Base-by-base conservation (phyloP, 2,113 vertebrate species). In the Platysternon megacephalum region DNA sequence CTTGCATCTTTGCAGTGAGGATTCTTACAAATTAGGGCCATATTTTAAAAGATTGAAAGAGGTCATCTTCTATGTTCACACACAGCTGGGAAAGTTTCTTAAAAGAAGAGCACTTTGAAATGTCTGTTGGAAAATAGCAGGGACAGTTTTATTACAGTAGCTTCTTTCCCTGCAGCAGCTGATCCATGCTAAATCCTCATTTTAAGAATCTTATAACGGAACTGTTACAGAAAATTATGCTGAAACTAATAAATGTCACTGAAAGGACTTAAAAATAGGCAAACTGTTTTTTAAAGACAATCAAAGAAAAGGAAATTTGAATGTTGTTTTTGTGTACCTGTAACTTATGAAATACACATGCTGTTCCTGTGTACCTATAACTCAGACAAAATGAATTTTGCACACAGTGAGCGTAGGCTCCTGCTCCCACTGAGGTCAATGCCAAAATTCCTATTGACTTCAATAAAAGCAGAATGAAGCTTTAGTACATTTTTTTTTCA, bases 61-160 rank as follows among this genome's bases (percentile, higher is more conserved):
- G 52, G 26, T 26, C 6, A 29, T 44, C 3, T 9, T 3, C 44
- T 2, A 0, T 4, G 49, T 6, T 19, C 21, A 22, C 52, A 0
- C 80, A 0, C 32, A 76, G 84, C 65, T 4, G 42, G 2, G 22
- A 26, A 29, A 28, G 26, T 39, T 68, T 55, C 52, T 4, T 48
- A 83, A 13, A 3, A 29, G 28, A 90, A 82, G 84, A 8, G 9
- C 74, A 2, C 29, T 35, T 65, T 8, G 2, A 10, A 92, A 28
- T 1, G 42, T 79, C 72, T 74, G n/a, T 11, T 9, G 89, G 49
- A 83, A 93, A 65, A 26, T 29, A 26, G 55, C 92, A 16, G 82
- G 83, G 53, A 84, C 82, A 42, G 11, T 46, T 68, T 79, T 48
- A 55, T 74, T 46, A 42, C 32, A 26, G 29, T 35, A 61, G 74